Evolutionary conservation across 2,113 vertebrate genomes (phyloP).

Genomic region (Microcebus murinus): DNA sequence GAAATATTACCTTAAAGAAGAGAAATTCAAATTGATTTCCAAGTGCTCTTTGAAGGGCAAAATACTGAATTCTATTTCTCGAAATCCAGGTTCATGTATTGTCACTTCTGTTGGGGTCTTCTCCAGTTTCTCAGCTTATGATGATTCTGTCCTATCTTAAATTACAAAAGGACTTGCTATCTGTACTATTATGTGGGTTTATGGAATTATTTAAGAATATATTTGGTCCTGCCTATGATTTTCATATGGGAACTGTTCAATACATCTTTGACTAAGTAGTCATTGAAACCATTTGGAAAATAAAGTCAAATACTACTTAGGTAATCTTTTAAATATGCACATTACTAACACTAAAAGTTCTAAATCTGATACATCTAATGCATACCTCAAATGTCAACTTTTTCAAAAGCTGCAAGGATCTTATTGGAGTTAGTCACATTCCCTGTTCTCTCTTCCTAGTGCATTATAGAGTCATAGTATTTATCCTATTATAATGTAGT

Average conservation of each 20-base stretch:
- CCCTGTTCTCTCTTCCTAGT: fast-evolving
- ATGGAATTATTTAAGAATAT: not conserved
- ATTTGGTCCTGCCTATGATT: not conserved
- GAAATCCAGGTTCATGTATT: not conserved
- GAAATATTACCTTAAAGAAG: not conserved
- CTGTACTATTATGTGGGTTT: not conserved
- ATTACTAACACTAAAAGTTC: not conserved
- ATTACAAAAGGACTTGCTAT: not conserved
- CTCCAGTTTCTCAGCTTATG: not conserved
- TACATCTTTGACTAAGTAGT: not conserved
- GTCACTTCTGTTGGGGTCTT: not conserved
- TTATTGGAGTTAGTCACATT: not conserved
- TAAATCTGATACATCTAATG: not conserved
- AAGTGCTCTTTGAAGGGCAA: not conserved
- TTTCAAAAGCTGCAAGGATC: not conserved
- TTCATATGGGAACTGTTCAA: not conserved
- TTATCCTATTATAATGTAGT: not conserved
- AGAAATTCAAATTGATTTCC: not conserved
- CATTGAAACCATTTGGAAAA: not conserved
- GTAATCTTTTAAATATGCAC: not conserved
- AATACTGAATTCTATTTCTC: not conserved
- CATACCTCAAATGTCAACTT: not conserved
- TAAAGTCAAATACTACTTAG: not conserved
- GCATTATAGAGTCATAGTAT: not conserved
- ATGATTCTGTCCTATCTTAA: not conserved